These are phyloP conservation scores for Chironomus riparius DNA, from an alignment of 2,888 invertebrate genomes.

Conservation along the genomic window DNA sequence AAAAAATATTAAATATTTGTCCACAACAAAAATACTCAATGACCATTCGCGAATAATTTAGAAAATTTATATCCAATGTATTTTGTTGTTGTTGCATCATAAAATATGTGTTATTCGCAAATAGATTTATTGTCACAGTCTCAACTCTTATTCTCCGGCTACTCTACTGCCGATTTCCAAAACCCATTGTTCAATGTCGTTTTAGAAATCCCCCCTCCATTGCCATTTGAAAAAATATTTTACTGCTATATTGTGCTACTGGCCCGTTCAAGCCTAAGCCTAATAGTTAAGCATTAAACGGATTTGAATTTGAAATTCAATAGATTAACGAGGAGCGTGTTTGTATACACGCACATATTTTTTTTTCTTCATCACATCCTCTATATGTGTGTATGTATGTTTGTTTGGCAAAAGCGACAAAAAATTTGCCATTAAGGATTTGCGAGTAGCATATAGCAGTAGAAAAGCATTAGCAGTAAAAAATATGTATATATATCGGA, in stretches of 20 bases:
- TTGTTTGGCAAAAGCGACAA: background rate
- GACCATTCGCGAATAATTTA: background rate
- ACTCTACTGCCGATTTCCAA: background rate
- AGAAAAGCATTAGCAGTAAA: background rate
- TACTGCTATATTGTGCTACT: background rate
- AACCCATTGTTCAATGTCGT: background rate
- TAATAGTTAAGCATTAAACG: conserved; percentile 28
- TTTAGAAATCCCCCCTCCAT: background rate
- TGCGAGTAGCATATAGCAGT: background rate
- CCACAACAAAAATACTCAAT: background rate
- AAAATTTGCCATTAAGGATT: background rate
- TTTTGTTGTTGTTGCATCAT: conserved; percentile 5
- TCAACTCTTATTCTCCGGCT: background rate
- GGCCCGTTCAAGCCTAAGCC: background rate
- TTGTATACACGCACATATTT: background rate
- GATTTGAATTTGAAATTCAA: conserved; percentile 27
- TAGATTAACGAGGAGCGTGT: conserved; percentile 22
- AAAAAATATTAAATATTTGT: background rate
- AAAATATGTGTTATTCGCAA: conserved; percentile 22
- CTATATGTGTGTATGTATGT: background rate
- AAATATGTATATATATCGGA: background rate
- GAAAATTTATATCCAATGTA: background rate
- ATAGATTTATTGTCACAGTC: conserved; percentile 17
- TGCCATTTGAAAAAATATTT: background rate
- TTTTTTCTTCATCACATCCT: background rate